Evolutionary conservation across 2,113 vertebrate genomes (phyloP), one percentile per base, ranked within the genome.

Genomic region (Coturnix japonica): DNA sequence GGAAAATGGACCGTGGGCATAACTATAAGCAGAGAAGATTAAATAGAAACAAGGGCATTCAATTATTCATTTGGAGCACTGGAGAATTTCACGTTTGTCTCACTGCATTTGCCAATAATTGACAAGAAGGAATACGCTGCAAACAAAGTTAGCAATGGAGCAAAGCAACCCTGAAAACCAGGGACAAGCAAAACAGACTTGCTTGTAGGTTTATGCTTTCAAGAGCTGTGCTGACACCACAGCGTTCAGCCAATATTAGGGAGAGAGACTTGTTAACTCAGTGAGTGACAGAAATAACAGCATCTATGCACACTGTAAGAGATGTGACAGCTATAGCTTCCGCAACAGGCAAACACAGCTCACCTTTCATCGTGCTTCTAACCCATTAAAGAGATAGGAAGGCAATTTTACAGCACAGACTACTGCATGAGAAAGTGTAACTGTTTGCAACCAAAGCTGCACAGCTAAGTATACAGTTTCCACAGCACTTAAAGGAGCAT

Each of bases 61-160:
- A 91, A 89, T 92, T 85, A 94, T 91, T 95, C 41, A 92, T 92
- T 73, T 37, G 56, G 73, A 61, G 87, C 46, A 49, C 31, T 15
- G 37, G 57, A 63, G 28, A 37, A 85, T 51, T 94, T 69, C 78
- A 70, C 49, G 44, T 70, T 73, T 82, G 46, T 56, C 71, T 63
- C 11, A 2, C 31, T 76, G 49, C 25, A 43, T 85, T 67, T 4
- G 5, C 86, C 90, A 86, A 82, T 89, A 92, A 91, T 87, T 85
- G 14, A 82, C 82, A 85, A 46, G 46, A 81, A 80, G 0, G 3
- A 88, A 71, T 3, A 0, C 9, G 21, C 39, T 41, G 25, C 86
- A 86, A 89, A 89, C 46, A 89, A 85, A 84, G 26, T 71, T 28
- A 12, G 19, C 0, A 0, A 41, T 63, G 46, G n/a, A 0, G 7